Evolutionary conservation across 92 coral and sea anemone genomes (phyloP).

Genomic region (Isaurus tuberculatus): DNA sequence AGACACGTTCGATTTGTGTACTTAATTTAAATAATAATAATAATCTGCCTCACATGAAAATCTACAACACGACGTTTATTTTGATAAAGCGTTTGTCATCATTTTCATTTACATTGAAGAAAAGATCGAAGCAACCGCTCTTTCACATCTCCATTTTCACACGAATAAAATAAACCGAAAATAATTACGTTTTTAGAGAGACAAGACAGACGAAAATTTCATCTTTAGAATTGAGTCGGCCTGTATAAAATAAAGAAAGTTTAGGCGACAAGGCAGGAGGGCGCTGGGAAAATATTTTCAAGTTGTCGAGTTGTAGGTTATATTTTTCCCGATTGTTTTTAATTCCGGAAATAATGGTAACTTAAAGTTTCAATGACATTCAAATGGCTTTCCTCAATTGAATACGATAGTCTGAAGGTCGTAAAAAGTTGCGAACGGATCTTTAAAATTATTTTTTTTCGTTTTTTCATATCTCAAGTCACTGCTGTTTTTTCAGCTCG

Average conservation of each 20-base stretch:
- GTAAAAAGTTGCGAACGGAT: constrained; percentile 22
- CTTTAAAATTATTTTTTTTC: constrained; percentile 30
- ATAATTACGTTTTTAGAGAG: constrained; percentile 4
- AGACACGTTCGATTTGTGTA: constrained; percentile 47
- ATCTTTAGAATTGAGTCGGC: constrained; percentile 25
- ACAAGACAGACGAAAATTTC: not conserved
- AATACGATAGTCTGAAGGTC: constrained; percentile 19
- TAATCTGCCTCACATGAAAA: constrained; percentile 24
- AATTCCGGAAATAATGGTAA: constrained; percentile 42
- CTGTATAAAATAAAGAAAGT: constrained; percentile 36
- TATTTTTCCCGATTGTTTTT: constrained; percentile 21
- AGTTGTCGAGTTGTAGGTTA: constrained; percentile 27
- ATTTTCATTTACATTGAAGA: constrained; percentile 58
- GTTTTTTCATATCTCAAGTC: constrained; percentile 3
- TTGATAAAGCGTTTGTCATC: constrained; percentile 56
- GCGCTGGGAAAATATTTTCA: not conserved
- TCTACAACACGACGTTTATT: constrained; percentile 41
- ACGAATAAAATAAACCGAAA: constrained; percentile 37
- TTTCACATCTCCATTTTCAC: constrained; percentile 50
- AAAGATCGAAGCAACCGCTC: constrained; percentile 54
- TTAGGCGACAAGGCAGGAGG: constrained; percentile 36
- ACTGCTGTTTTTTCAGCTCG: constrained; percentile 5
- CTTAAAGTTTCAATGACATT: constrained; percentile 24
- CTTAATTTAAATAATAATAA: constrained; percentile 47
- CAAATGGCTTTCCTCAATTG: constrained; percentile 9